These are phyloP conservation scores for Pararge aegeria DNA, from an alignment of 1,140 invertebrate species.

Conservation along the genomic window DNA sequence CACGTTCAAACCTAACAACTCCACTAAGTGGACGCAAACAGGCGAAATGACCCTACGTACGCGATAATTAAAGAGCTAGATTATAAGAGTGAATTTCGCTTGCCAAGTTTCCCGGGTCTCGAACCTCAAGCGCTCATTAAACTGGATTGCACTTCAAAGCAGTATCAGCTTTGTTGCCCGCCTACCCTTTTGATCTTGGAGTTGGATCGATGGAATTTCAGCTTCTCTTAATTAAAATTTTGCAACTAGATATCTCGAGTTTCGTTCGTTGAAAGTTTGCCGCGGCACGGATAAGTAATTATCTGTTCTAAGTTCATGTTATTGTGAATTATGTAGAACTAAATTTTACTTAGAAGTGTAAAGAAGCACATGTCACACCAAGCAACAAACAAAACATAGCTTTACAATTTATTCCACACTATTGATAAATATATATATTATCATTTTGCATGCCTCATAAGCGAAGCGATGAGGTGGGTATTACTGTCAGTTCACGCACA, in stretches of 20 bases:
- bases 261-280: neutral
- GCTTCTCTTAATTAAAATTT: constrained; percentile 53
- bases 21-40: no score
- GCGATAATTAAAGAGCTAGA: constrained; percentile 4
- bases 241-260: constrained; percentile 28
- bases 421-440: no score
- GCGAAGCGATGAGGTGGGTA: no score
- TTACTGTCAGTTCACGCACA: no score
- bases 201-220: constrained; percentile 50
- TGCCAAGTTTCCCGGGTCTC: constrained; percentile 17
- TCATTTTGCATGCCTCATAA: no score
- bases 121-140: constrained; percentile 37
- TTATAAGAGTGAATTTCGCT: constrained; percentile 28
- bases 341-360: no score
- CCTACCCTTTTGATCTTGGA: constrained; percentile 42
- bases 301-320: neutral
- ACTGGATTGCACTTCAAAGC: constrained; percentile 47
- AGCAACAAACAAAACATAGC: no score
- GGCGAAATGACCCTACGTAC: no score
- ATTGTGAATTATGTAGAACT: neutral
- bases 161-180: constrained; percentile 49
- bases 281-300: neutral
- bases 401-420: no score
- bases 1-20: no score
- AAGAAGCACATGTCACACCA: no score